Evolutionary conservation across 1,140 invertebrate genomes (phyloP).

Genomic region (Thaumetopoea pityocampa): DNA sequence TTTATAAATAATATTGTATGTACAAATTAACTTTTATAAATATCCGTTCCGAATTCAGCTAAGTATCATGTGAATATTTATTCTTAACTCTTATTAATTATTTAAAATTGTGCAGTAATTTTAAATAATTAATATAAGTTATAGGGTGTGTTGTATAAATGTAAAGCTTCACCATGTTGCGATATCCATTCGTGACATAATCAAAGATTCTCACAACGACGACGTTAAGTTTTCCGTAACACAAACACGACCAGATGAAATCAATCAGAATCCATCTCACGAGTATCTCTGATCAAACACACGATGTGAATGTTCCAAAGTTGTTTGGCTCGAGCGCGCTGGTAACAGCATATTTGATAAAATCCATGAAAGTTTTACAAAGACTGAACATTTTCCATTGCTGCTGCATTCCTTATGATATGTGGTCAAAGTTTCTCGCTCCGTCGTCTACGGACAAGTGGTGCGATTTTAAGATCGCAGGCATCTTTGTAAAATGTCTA

Average conservation of each 20-base stretch:
- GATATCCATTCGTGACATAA: no score
- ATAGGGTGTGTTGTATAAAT: no score
- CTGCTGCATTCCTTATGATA: constrained; percentile 45
- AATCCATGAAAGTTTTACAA: constrained; percentile 49
- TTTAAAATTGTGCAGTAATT: no score
- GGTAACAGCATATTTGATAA: constrained; percentile 51
- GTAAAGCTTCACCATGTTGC: no score
- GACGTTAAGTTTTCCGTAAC: constrained; percentile 30
- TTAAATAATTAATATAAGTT: no score
- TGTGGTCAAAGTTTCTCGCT: constrained; percentile 60
- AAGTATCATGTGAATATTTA: no score
- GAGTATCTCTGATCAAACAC: constrained; percentile 45
- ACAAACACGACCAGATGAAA: constrained; percentile 47
- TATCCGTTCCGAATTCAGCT: no score
- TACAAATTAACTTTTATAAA: no score
- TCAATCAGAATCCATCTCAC: constrained; percentile 53
- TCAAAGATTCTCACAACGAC: constrained; percentile 10
- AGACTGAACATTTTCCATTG: constrained; percentile 45
- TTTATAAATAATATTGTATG: no score
- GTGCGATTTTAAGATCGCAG: constrained; percentile 16
- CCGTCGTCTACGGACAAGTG: constrained; percentile 26
- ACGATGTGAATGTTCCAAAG: constrained; percentile 37
- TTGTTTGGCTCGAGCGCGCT: constrained; percentile 43
- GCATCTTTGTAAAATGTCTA: constrained; percentile 8
- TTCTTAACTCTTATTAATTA: no score